Base-by-base conservation (phyloP, 2,888 invertebrate species). In the Coenonympha glycerion region DNA sequence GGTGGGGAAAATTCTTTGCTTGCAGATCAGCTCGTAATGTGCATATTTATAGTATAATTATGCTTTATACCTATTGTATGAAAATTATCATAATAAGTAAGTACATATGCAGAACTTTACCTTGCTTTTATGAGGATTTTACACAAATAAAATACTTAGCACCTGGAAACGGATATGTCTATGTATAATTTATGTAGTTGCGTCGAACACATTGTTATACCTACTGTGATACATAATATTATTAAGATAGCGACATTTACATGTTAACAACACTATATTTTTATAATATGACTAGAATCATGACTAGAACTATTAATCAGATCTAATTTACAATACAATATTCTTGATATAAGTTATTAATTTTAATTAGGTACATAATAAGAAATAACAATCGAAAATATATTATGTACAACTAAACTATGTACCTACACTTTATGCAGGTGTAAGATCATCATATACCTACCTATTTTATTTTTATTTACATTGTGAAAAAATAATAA, bases 301-400 rank as follows among this genome's bases (percentile, higher is more conserved):
- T 56, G 62, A 61, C 60, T 62, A 62, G 62, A 57, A 55, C 46
- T 16, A 46, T 45, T 40, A 31, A 48, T 49, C 39, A 48, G 31
- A 44, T 53, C 46, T 37, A 46, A 26, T 36, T 11, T 30, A 30
- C 6, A 26, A 24, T 39, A 39, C 39, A 39, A 39, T 39, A 6
- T 8, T 22, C 22, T 13, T 22, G 21, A 3, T 37, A 13, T 1
- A 31, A 24, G 24, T 30, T 30, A 42, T 42, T 31, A 44, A 22
- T 33, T 44, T 44, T 44, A 22, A 21, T n/a, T n/a, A n/a, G n/a
- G n/a, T n/a, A n/a, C n/a, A 22, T 44, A 33, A 42, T 44, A 22
- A 22, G 33, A 33, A n/a, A 33, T 44, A 44, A 44, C 44, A 44
- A 44, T 11, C 31, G 21, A 31, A 31, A 49, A 41, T 41, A 30